These are phyloP conservation scores for Drosophila monieri DNA, from an alignment of 2,888 invertebrate species.

Conservation along the genomic window DNA sequence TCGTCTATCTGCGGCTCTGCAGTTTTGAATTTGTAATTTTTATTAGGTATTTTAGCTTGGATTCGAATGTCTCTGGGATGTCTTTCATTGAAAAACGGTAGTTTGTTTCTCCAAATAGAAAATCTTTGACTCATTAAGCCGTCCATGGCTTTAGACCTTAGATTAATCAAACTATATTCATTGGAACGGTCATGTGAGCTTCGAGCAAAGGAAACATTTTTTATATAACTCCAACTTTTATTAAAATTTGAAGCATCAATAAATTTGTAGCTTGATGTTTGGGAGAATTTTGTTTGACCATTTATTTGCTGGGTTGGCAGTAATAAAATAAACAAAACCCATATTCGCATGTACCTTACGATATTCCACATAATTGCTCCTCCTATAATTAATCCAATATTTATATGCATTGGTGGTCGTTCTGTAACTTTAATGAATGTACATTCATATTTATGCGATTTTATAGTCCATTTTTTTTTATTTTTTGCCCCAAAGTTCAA, in stretches of 20 bases:
- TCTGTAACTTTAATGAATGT: background rate
- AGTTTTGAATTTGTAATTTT: background rate
- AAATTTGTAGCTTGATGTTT: conserved; percentile 22
- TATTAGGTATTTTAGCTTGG: background rate
- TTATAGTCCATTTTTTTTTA: no score
- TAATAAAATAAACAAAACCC: conserved; percentile 52
- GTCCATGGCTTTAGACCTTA: conserved; percentile 41
- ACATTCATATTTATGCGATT: no score
- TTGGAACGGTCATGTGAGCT: conserved; percentile 17
- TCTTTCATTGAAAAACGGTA: conserved; percentile 5
- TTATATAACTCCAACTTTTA: background rate
- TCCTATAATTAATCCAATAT: background rate
- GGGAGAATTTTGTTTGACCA: conserved; percentile 29
- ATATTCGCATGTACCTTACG: conserved; percentile 47
- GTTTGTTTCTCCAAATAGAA: background rate
- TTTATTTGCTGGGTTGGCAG: conserved; percentile 46
- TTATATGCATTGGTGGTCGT: background rate
- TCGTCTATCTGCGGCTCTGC: conserved; percentile 48
- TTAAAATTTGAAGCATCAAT: background rate
- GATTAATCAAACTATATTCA: conserved; percentile 64
- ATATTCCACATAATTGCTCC: background rate
- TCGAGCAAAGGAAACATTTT: conserved; percentile 8
- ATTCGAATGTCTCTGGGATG: conserved; percentile 1
- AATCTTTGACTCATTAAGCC: background rate
- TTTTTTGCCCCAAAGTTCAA: no score